Percentiles rank a stretch among this genome's conserved stretches.
Evolutionary conservation across 2,797 vertebrate species (phyloP).

Genomic region (Acrossocheilus wenchowensis): DNA sequence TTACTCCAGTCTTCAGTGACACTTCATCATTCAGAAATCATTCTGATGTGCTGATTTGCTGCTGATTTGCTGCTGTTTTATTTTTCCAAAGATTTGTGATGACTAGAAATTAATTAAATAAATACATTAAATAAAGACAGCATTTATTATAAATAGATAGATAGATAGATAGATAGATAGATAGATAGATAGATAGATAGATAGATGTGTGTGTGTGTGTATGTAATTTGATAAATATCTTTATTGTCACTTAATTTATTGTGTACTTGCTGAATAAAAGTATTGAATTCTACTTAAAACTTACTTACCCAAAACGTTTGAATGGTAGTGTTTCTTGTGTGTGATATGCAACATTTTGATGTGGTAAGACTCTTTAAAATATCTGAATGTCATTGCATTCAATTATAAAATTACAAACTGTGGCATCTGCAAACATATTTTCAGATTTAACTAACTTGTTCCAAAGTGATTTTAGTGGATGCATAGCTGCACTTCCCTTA

Average conservation of each 20-base stretch:
- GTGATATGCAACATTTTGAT: not conserved
- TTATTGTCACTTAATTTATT: not conserved
- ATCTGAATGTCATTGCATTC: not conserved
- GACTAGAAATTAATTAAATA: too few species aligned
- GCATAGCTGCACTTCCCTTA: not conserved
- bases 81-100: too few species aligned
- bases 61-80: not conserved
- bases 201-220: too few species aligned
- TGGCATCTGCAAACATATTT: not conserved
- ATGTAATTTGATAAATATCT: not conserved
- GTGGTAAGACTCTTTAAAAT: not conserved
- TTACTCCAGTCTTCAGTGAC: not conserved
- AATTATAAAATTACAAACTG: not conserved
- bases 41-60: not conserved
- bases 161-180: too few species aligned
- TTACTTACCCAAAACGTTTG: not conserved
- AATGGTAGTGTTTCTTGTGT: not conserved
- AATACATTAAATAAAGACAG: too few species aligned
- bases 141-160: not conserved
- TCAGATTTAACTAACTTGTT: not conserved
- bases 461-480: not conserved
- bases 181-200: too few species aligned
- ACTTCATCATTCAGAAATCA: not conserved
- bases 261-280: not conserved
- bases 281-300: not conserved